Evolutionary conservation across 2,113 vertebrate species (phyloP), one percentile per base, ranked within the genome.

Genomic region (Otolemur garnettii): DNA sequence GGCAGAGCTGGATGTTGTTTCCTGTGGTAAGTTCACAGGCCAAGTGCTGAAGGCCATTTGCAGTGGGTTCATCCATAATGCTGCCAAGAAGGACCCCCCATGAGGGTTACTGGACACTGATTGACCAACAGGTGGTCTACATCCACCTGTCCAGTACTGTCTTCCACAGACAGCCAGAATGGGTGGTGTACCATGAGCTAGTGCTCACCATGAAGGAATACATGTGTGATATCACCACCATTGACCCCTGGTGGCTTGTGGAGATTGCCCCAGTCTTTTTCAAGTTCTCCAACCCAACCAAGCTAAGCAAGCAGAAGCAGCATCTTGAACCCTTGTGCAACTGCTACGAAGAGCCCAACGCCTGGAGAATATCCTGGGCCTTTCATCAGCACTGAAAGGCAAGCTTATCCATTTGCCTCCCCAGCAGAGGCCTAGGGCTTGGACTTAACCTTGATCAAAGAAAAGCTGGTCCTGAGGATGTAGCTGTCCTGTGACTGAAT

Each of bases 271-370:
- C 99, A 0, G 99, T 99, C 82, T 99, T 99, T 98, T 99, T 99
- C 98, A 99, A 99, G 97, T 99, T 99, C 92, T 99, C 99, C 0
- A 99, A 99, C 78, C 99, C 99, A 0, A 99, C 99, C 5, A 99
- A 99, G 74, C 99, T 99, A 97, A 99, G 99, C 99, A 99, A 99
- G 96, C 99, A 99, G 99, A 99, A 99, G 98, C 99, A 99, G 97
- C 98, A 99, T 0, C 98, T 99, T 22, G 99, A 99, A 75, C 99
- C 99, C 0, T 97, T 99, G 3, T 99, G 99, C 98, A 99, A 38
- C 38, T 38, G 38, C 38, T 38, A 38, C 38, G 38, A 38, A 99
- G 99, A 99, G 87, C 99, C 99, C 96, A 99, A 99, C 0, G 99
- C 99, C 10, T 99, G 99, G 99, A 99, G 99, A 90, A 99, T 99